Base-by-base conservation (phyloP, 2,888 invertebrate genomes). In the Eupithecia vulgata region DNA sequence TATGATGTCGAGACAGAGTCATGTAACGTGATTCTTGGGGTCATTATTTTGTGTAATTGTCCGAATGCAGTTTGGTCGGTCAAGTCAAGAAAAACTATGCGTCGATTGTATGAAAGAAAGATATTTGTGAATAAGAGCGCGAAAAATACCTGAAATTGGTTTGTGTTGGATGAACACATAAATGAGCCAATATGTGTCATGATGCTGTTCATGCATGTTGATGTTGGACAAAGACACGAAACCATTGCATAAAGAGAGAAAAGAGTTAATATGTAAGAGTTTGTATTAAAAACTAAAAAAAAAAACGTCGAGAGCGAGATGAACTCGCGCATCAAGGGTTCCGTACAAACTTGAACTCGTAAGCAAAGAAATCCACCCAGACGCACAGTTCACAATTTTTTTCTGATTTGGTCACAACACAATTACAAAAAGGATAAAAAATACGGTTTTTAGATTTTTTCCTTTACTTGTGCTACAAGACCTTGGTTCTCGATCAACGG, bases 131-230 rank as follows among this genome's bases (percentile, higher is more conserved):
- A 12, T 52, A 5, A 21, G 52, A 52, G 52, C 21, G 52, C 1
- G 48, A n/a, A n/a, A 48, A n/a, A 1, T 48, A 45, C 8, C n/a
- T n/a, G 17, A 17, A n/a, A n/a, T 3, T 48, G n/a, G 52, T 57
- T 12, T 57, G 21, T 57, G 57, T 52, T 52, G 21, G 12, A 52
- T 12, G 21, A 52, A 52, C 12, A 52, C 21, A 21, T 48, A 52
- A 10, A 52, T 10, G 21, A 52, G 52, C 21, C 10, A 52, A 52
- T 52, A 21, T 52, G 52, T 10, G n/a, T 52, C 21, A 10, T 10
- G 52, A 10, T 52, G 52, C 52, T 21, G 52, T 52, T 52, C 21
- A 48, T n/a, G 48, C 48, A n/a, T 52, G 48, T 52, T 52, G n/a
- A 52, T 5, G 21, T 10, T 52, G 21, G 12, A 25, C 52, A 52